phyloP scores from a whole-genome alignment of 2,797 vertebrate species.

The Sylvilagus floridanus region DNA sequence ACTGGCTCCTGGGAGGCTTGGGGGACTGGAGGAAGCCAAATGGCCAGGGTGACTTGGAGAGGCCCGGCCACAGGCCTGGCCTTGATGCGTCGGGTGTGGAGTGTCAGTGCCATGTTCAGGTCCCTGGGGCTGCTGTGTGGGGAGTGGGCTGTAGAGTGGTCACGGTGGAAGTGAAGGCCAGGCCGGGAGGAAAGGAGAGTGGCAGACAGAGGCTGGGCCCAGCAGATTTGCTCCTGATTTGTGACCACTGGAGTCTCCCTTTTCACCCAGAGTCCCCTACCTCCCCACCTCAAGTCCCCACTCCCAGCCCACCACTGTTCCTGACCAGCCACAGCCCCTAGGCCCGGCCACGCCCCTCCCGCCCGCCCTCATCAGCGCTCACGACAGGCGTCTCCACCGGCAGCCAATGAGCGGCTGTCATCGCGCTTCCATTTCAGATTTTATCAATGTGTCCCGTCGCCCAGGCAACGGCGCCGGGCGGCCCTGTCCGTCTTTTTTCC shows the following conservation, averaged over 20 bases:
- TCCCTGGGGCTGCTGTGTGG: neutral
- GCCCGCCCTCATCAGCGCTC: neutral
- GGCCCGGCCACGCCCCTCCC: constrained; percentile 9
- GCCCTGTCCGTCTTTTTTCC: constrained; percentile 88
- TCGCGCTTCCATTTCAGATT: constrained; percentile 86
- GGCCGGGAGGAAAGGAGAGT: neutral
- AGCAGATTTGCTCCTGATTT: neutral
- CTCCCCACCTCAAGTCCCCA: neutral
- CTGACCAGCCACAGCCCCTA: constrained; percentile 6
- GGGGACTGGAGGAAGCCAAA: no score
- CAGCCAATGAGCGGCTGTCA: constrained; percentile 86
- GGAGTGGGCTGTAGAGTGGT: rapidly evolving
- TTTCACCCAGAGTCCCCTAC: neutral
- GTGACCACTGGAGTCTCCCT: neutral
- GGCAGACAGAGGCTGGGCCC: neutral
- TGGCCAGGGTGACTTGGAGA: no score
- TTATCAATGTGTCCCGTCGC: constrained; percentile 88
- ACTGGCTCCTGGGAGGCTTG: no score
- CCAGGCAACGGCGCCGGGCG: constrained; percentile 88
- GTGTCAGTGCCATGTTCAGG: no score
- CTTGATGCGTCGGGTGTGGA: no score
- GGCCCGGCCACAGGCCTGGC: no score
- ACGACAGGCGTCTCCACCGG: constrained; percentile 36
- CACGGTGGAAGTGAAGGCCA: neutral
- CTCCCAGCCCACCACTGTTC: constrained; percentile 36